phyloP scores from a whole-genome alignment of 2,797 vertebrate genomes.

The Catharus ustulatus region DNA sequence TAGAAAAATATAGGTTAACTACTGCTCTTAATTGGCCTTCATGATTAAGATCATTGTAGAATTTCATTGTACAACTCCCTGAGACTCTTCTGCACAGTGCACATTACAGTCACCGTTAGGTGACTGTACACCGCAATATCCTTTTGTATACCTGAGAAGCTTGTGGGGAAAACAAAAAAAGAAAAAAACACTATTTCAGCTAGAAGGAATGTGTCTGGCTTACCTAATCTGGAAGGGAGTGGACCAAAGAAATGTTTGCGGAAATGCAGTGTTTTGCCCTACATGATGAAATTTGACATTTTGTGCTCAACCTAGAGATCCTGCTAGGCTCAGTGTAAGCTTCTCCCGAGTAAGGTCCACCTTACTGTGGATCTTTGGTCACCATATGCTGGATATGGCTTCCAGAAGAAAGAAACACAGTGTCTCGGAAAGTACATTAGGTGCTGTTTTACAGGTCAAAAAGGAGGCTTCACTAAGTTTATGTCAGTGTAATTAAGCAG shows the following conservation, averaged over 20 bases:
- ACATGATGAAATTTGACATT: not conserved
- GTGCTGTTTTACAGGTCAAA: not conserved
- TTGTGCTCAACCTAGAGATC: not conserved
- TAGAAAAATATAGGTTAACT: slow-evolving; percentile 54
- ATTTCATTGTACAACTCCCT: not conserved
- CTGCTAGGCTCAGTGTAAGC: not conserved
- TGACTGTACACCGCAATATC: not conserved
- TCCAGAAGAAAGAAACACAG: not conserved
- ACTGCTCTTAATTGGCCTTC: slow-evolving; percentile 37
- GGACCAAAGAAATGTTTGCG: not conserved
- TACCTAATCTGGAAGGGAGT: not conserved
- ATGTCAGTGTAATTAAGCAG: not conserved
- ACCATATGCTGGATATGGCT: not conserved
- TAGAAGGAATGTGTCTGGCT: not conserved
- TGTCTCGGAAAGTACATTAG: not conserved
- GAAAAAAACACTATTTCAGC: not conserved
- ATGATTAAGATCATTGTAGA: slow-evolving; percentile 7
- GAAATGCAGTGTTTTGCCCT: not conserved
- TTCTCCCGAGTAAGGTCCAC: not conserved
- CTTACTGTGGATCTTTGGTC: not conserved
- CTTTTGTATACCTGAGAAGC: not conserved
- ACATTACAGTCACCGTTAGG: not conserved
- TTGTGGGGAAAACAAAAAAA: not conserved
- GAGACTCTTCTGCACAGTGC: not conserved
- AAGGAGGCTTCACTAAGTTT: not conserved